These are phyloP conservation scores for Tokudaia tokunoshimensis DNA, from an alignment of 2,797 vertebrate species.

Conservation along the genomic window DNA sequence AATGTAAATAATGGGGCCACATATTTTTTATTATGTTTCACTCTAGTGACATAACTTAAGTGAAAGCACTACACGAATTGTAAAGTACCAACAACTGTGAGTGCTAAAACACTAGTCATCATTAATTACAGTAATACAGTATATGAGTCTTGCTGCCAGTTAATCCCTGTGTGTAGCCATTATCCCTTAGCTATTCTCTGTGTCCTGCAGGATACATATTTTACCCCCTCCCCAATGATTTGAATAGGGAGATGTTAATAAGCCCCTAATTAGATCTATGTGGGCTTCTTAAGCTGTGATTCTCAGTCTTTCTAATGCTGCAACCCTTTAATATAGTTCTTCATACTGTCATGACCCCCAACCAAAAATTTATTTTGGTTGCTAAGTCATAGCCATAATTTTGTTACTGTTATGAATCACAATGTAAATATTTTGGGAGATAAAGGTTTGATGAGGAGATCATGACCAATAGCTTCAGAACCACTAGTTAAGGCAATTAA, in stretches of 20 bases:
- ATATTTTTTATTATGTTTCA: constrained; percentile 48
- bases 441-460: background rate
- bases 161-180: background rate
- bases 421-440: background rate
- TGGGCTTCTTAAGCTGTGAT: background rate
- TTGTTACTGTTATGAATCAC: background rate
- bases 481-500: background rate
- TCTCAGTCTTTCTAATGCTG: background rate
- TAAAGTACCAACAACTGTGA: constrained; percentile 13
- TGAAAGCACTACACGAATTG: constrained; percentile 12
- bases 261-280: background rate
- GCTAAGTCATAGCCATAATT: background rate
- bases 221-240: constrained; percentile 25
- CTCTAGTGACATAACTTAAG: constrained; percentile 17
- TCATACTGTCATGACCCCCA: background rate
- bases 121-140: constrained; percentile 11
- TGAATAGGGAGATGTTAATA: background rate
- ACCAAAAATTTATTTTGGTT: background rate
- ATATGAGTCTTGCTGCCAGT: background rate
- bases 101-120: background rate
- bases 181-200: constrained; percentile 10
- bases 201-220: background rate
- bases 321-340: background rate
- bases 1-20: constrained; percentile 31
- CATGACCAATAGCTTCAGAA: background rate